phyloP scores from a whole-genome alignment of 2,888 invertebrate genomes.

The Eupithecia abbreviata region DNA sequence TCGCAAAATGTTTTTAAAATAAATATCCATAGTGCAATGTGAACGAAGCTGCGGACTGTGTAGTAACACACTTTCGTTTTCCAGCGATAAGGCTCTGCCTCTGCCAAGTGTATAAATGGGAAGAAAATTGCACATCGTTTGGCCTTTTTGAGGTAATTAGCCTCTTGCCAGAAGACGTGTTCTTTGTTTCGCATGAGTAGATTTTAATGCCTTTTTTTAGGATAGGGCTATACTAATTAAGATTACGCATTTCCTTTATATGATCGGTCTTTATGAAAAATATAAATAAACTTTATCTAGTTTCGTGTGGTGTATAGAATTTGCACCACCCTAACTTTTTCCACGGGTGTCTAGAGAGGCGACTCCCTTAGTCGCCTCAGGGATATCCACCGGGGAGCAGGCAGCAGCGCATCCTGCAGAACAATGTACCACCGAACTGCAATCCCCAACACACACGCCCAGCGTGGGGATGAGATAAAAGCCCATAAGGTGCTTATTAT shows the following conservation, averaged over 20 bases:
- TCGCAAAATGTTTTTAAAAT: no score
- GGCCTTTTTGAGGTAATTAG: constrained; percentile 9
- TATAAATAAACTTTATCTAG: background rate
- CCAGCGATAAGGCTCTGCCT: background rate
- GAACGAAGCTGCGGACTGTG: background rate
- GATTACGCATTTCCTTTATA: background rate
- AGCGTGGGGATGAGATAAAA: no score
- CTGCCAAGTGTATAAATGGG: constrained; percentile 8
- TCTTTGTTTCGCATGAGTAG: constrained; percentile 7
- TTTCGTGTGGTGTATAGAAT: no score
- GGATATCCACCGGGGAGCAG: no score
- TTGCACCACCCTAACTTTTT: no score
- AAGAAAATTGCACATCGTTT: constrained; percentile 11
- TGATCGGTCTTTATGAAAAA: background rate
- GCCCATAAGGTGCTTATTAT: no score
- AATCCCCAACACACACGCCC: no score
- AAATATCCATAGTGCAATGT: background rate
- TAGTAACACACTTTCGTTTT: background rate
- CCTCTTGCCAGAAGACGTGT: background rate
- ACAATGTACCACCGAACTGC: no score
- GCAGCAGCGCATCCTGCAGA: no score
- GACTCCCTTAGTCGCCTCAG: no score
- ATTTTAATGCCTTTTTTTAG: constrained; percentile 9
- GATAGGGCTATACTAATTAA: background rate
- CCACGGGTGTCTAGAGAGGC: no score